Evolutionary conservation across 2,888 invertebrate genomes (phyloP).

Genomic region (Agonopterix alstromeriana): DNA sequence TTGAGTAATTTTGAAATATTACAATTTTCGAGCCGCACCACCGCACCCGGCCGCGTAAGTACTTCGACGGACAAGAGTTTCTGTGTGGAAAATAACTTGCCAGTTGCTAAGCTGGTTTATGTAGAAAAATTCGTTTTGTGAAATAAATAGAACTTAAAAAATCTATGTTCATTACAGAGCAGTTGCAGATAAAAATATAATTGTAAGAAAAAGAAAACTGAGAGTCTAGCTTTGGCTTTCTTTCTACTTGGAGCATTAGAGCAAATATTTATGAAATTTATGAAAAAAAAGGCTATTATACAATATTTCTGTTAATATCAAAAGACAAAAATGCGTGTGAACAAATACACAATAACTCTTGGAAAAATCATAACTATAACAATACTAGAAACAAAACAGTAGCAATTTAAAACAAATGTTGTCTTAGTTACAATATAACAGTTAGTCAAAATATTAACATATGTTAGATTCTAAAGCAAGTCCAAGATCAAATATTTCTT

Average conservation of each 20-base stretch:
- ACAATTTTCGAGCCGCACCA: slow-evolving; percentile 69
- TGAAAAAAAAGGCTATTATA: too few relatives aligned
- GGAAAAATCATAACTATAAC: neutral
- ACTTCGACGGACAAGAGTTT: slow-evolving; percentile 41
- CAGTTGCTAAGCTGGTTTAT: neutral
- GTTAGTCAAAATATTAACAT: slow-evolving; percentile 41
- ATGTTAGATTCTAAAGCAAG: slow-evolving; percentile 30
- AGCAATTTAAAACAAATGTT: slow-evolving; percentile 21
- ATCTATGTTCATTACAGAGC: too few relatives aligned
- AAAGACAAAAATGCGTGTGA: too few relatives aligned
- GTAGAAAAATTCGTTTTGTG: too few relatives aligned
- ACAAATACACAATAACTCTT: neutral
- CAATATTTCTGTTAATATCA: too few relatives aligned
- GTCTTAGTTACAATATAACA: slow-evolving; percentile 34
- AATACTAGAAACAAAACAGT: slow-evolving; percentile 9
- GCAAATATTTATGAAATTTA: too few relatives aligned
- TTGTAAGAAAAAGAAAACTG: too few relatives aligned
- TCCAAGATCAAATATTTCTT: slow-evolving; percentile 20
- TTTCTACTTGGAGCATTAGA: too few relatives aligned
- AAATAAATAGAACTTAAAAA: too few relatives aligned
- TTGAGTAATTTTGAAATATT: slow-evolving; percentile 78
- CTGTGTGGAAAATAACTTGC: slow-evolving; percentile 9
- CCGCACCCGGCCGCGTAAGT: slow-evolving; percentile 30
- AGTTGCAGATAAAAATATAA: too few relatives aligned
- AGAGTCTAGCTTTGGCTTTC: too few relatives aligned